These are phyloP conservation scores for Atta cephalotes DNA, from an alignment of 1,140 invertebrate species.

Conservation along the genomic window DNA sequence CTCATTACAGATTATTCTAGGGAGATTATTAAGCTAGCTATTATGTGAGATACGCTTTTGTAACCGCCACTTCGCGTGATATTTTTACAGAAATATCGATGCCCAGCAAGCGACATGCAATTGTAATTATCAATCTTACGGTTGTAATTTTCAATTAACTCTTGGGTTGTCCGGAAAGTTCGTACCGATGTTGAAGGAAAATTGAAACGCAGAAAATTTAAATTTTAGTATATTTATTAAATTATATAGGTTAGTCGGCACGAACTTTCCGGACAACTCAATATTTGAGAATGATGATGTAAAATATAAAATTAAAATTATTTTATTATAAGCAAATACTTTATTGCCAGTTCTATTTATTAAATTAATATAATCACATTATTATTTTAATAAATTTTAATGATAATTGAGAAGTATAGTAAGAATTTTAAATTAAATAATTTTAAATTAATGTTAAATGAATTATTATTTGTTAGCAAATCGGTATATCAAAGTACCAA, in stretches of 20 bases:
- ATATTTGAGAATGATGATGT: neutral
- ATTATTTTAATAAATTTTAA: neutral
- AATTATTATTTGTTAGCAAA: neutral
- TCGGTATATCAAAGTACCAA: neutral
- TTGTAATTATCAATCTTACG: neutral
- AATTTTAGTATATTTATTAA: no score
- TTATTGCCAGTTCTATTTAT: neutral
- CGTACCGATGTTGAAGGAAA: no score
- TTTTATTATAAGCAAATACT: neutral
- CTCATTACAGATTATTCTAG: constrained; percentile 48
- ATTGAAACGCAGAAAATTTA: no score
- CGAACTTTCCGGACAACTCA: no score
- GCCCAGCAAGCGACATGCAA: neutral
- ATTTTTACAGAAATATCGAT: constrained; percentile 34
- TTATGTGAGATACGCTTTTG: constrained; percentile 52
- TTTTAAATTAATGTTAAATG: constrained; percentile 4
- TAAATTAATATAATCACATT: neutral
- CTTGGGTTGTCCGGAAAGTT: no score
- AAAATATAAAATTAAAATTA: neutral
- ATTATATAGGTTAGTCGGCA: no score
- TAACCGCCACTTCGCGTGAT: constrained; percentile 62
- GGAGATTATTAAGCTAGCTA: constrained; percentile 22
- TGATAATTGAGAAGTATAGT: neutral
- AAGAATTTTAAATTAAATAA: neutral
- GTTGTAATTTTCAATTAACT: neutral